Conservation (phyloP, 2,113 vertebrate genomes). For the Rhinopomastus cyanomelas region DNA sequence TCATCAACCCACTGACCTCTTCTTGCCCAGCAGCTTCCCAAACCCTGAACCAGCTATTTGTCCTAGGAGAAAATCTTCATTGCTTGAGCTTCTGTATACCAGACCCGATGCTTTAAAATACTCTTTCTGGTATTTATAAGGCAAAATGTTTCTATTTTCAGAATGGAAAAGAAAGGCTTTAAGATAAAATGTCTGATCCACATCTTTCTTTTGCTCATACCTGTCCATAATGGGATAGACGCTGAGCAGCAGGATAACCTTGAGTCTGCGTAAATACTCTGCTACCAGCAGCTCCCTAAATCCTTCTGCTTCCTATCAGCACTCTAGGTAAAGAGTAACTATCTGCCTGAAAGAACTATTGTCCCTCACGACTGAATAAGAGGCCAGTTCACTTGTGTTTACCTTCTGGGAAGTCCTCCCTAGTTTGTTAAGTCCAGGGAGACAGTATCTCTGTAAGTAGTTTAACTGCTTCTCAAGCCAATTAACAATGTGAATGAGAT, state of each 20-base stretch:
- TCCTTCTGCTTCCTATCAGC: neutral
- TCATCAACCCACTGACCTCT: neutral
- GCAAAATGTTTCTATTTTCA: neutral
- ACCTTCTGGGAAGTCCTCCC: neutral
- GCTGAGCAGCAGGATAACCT: neutral
- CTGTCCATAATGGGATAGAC: neutral
- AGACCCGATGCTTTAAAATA: neutral
- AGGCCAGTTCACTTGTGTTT: neutral
- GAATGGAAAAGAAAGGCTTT: neutral
- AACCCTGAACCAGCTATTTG: neutral
- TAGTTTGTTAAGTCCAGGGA: neutral
- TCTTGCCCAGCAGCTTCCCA: neutral
- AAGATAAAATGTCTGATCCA: neutral
- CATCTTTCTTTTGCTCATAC: neutral
- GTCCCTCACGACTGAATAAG: neutral
- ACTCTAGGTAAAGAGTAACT: neutral
- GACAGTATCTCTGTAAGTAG: neutral
- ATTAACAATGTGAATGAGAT: neutral
- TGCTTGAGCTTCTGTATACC: neutral
- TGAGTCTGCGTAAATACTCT: neutral
- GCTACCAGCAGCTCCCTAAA: neutral
- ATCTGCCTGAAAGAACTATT: neutral
- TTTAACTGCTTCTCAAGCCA: neutral
- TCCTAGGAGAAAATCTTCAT: neutral
- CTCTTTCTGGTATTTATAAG: neutral